phyloP scores from a whole-genome alignment of 2,888 invertebrate species.

The Agonopterix heracliana region DNA sequence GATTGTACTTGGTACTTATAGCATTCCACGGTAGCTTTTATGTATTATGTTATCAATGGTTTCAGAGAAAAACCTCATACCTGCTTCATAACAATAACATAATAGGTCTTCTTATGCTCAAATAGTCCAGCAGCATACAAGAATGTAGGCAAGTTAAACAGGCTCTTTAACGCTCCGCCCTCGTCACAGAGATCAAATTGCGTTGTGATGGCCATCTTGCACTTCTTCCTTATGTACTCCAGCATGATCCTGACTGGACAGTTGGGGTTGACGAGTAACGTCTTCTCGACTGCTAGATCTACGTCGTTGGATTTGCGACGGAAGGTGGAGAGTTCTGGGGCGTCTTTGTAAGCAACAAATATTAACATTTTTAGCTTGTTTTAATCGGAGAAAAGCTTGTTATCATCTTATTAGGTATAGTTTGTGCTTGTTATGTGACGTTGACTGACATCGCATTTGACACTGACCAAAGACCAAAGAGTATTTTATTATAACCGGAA shows the following conservation, averaged over 20 bases:
- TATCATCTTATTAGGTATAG: too few relatives aligned
- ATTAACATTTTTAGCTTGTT: constrained; percentile 43
- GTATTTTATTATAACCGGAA: too few relatives aligned
- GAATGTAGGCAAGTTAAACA: constrained; percentile 47
- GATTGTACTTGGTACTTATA: too few relatives aligned
- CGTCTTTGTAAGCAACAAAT: constrained; percentile 46
- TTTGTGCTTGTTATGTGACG: too few relatives aligned
- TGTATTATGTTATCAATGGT: too few relatives aligned
- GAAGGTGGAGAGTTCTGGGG: constrained; percentile 41
- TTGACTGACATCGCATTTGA: too few relatives aligned
- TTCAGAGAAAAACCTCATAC: constrained; percentile 21
- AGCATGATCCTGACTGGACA: constrained; percentile 58
- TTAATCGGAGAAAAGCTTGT: background rate
- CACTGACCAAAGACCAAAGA: too few relatives aligned
- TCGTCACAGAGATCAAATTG: constrained; percentile 58
- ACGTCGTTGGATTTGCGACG: constrained; percentile 25
- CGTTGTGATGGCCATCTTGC: constrained; percentile 45
- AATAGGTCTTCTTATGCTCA: constrained; percentile 52
- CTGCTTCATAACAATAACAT: constrained; percentile 46
- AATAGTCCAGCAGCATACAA: constrained; percentile 45
- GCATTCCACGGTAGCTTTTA: too few relatives aligned
- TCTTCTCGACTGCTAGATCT: constrained; percentile 24
- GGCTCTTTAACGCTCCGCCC: constrained; percentile 33
- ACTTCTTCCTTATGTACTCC: constrained; percentile 54
- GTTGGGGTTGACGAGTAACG: constrained; percentile 51